A percentile compares a stretch with the other conserved stretches of the same genome.
Conservation (phyloP, 1,140 invertebrate genomes). For the Panonychus citri region DNA sequence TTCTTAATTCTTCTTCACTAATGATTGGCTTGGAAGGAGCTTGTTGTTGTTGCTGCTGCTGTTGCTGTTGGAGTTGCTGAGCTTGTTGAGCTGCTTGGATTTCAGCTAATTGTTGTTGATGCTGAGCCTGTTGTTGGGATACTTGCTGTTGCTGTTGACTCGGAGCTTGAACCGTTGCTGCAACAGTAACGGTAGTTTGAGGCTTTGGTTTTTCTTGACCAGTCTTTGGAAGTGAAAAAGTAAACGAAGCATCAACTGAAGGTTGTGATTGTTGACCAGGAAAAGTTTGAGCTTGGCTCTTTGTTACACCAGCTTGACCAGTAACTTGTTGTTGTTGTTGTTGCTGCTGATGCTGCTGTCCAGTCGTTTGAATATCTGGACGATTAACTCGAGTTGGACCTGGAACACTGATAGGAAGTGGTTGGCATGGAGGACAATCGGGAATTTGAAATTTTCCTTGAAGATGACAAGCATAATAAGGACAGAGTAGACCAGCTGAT, state of each 20-base stretch:
- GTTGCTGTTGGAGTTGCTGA: neutral
- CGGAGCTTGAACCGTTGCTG: neutral
- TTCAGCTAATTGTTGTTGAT: too few relatives aligned
- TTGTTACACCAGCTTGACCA: neutral
- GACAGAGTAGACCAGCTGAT: conserved; percentile 1
- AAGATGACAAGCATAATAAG: conserved; percentile 3
- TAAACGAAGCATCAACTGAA: neutral
- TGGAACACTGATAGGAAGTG: neutral
- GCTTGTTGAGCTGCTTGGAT: neutral
- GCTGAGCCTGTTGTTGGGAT: neutral
- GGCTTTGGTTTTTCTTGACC: neutral
- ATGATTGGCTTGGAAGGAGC: neutral
- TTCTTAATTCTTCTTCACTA: neutral
- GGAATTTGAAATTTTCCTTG: neutral
- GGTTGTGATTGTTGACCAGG: neutral
- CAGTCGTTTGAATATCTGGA: too few relatives aligned
- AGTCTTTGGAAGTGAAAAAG: neutral
- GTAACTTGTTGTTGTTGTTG: too few relatives aligned
- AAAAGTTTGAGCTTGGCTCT: neutral
- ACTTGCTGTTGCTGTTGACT: neutral
- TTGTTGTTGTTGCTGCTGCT: neutral
- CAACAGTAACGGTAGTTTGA: neutral
- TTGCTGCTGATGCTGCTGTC: neutral
- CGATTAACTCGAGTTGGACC: neutral
- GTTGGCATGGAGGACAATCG: neutral